Evolutionary conservation across 2,888 invertebrate genomes (phyloP).

Genomic region (Apotomis turbidana): DNA sequence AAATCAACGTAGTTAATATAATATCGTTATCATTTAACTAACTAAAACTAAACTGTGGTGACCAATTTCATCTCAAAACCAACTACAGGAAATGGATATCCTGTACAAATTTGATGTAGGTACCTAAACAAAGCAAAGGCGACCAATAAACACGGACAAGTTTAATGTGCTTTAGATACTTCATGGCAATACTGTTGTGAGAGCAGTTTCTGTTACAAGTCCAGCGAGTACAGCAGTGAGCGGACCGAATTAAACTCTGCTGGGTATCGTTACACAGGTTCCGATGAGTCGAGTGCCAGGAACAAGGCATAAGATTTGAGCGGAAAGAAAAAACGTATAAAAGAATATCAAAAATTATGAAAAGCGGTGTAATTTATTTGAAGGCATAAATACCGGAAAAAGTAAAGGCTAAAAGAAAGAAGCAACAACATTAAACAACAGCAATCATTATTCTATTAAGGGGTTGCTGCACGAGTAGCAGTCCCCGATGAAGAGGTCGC

Average conservation of each 20-base stretch:
- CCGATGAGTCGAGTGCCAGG: conserved; percentile 41
- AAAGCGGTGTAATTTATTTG: too few relatives aligned
- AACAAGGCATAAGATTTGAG: not conserved
- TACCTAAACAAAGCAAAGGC: not conserved
- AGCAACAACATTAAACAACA: too few relatives aligned
- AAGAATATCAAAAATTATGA: not conserved
- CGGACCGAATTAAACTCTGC: conserved; percentile 34
- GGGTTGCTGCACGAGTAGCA: too few relatives aligned
- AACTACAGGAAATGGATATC: too few relatives aligned
- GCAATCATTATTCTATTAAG: too few relatives aligned
- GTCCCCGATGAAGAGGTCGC: too few relatives aligned
- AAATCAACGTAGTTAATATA: too few relatives aligned
- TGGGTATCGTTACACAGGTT: conserved; percentile 53
- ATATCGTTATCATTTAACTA: too few relatives aligned
- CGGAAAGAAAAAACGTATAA: not conserved
- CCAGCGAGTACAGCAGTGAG: not conserved
- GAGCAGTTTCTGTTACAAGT: conserved; percentile 8
- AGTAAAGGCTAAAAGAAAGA: too few relatives aligned
- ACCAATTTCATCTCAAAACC: too few relatives aligned
- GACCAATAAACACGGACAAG: not conserved
- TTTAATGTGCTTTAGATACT: conserved; percentile 2
- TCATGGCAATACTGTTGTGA: conserved; percentile 5
- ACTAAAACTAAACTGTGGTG: too few relatives aligned
- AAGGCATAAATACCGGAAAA: too few relatives aligned
- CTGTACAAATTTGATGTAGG: not conserved